Evolutionary conservation across 23 tunicate genomes (phyloP), one percentile per base, ranked within the genome.

Genomic region (Ascidia mentula): DNA sequence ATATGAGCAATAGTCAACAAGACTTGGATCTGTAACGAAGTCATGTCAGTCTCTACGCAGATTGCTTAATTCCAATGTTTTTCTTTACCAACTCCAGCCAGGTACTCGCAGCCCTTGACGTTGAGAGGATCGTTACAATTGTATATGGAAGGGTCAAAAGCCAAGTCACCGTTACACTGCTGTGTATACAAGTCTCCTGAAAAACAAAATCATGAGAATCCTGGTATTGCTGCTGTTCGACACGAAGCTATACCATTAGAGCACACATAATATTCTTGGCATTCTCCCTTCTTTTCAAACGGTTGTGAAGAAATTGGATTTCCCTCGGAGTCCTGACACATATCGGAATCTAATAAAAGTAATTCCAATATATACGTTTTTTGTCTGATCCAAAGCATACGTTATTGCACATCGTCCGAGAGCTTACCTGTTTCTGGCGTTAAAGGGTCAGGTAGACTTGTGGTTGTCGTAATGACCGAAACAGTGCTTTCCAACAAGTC

Each of bases 231-330:
- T 53, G 13, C 24, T 53, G 22, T 42, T 42, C 12, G 53, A 42
- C 53, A 42, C 12, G 78, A 20, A 15, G 22, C 18, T 1, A 18
- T 38, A 74, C 78, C 78, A 15, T 74, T 37, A n/a, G 46, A 37
- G 28, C 80, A 77, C 38, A 42, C 37, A 36, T 45, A 77, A 31
- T 77, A 77, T 4, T 28, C 31, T 31, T 30, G 31, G 69, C 80
- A 77, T 8, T 77, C 80, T 26, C 69, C 80, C 7, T 42, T 69
- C 22, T 77, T 77, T 26, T 35, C 80, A 24, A 53, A 53, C 65
- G 65, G 12, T 3, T 9, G 22, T 3, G 22, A 20, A 9, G 53
- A 42, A 42, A 42, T 28, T 15, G 65, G 65, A 9, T 53, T 53
- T 53, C 65, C 65, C 22, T 53, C 13, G 22, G 12, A 26, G 24